A percentile compares a stretch with the other conserved stretches of the same genome.
Evolutionary conservation across 2,888 invertebrate genomes (phyloP).

Genomic region (Lasioglossum villosulum): DNA sequence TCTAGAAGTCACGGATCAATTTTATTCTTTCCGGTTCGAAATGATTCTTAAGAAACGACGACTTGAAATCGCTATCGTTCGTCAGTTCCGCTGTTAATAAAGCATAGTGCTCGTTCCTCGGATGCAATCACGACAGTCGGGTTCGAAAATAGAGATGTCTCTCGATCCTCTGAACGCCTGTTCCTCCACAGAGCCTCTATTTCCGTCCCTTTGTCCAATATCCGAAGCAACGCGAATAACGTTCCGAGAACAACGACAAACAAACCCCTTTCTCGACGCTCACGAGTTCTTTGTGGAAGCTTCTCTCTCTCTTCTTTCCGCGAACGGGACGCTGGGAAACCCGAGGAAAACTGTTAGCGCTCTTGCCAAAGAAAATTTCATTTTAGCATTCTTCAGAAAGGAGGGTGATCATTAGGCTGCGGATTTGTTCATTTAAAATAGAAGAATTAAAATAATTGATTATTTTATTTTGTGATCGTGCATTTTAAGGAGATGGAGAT

Average conservation of each 20-base stretch:
- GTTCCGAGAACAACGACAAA: conserved; percentile 20
- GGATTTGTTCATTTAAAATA: too few relatives aligned
- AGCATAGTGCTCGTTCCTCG: conserved; percentile 10
- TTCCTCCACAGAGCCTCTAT: conserved; percentile 12
- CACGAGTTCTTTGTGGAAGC: background rate
- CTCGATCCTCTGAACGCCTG: background rate
- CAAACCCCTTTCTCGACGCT: background rate
- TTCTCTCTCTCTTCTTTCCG: background rate
- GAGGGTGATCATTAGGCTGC: too few relatives aligned
- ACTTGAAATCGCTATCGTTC: background rate
- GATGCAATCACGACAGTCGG: background rate
- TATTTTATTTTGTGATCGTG: background rate
- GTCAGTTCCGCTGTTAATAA: background rate
- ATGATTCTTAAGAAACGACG: background rate
- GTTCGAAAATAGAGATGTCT: conserved; percentile 5
- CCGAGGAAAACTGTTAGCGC: too few relatives aligned
- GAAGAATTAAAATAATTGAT: too few relatives aligned
- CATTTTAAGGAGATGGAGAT: background rate
- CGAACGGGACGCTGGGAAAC: background rate
- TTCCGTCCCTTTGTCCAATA: conserved; percentile 6
- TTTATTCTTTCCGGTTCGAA: background rate
- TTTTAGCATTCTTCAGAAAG: background rate
- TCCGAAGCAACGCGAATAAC: conserved; percentile 24
- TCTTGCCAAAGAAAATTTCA: background rate
- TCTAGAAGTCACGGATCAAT: background rate